A percentile compares a stretch with the other conserved stretches of the same genome.
phyloP scores from a whole-genome alignment of 2,113 vertebrate genomes.

The Lepidothrix coronata region DNA sequence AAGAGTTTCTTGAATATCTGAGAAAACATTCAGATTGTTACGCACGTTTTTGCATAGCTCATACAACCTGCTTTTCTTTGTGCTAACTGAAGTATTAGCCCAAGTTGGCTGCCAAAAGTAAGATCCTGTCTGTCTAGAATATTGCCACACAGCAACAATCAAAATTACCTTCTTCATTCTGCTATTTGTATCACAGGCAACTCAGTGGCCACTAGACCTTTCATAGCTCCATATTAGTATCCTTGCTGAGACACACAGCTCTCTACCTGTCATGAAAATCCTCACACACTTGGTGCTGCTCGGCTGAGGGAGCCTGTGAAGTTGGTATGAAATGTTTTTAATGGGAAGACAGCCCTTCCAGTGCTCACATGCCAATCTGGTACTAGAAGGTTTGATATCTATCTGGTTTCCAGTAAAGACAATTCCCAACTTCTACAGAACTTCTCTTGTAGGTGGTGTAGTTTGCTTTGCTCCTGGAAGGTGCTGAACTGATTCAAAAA shows the following conservation, averaged over 20 bases:
- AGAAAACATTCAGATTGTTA: neutral
- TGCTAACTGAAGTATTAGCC: neutral
- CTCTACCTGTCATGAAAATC: neutral
- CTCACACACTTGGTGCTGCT: neutral
- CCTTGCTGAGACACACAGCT: neutral
- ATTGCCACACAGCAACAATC: neutral
- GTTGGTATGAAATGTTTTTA: neutral
- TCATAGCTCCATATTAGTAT: neutral
- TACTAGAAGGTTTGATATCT: neutral
- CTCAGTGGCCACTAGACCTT: neutral
- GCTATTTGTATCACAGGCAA: neutral
- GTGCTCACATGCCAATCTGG: neutral
- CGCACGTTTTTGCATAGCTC: neutral
- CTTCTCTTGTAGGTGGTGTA: neutral
- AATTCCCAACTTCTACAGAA: neutral
- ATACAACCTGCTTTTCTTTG: neutral
- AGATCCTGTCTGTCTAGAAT: neutral
- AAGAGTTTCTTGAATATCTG: neutral
- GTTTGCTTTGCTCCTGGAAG: neutral
- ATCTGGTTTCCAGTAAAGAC: neutral
- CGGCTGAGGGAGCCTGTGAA: neutral
- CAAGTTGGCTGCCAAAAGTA: neutral
- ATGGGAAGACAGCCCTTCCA: neutral
- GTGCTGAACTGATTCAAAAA: neutral
- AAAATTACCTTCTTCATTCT: neutral